These are phyloP conservation scores for Siniperca chuatsi DNA, from an alignment of 2,113 vertebrate species.

Conservation along the genomic window DNA sequence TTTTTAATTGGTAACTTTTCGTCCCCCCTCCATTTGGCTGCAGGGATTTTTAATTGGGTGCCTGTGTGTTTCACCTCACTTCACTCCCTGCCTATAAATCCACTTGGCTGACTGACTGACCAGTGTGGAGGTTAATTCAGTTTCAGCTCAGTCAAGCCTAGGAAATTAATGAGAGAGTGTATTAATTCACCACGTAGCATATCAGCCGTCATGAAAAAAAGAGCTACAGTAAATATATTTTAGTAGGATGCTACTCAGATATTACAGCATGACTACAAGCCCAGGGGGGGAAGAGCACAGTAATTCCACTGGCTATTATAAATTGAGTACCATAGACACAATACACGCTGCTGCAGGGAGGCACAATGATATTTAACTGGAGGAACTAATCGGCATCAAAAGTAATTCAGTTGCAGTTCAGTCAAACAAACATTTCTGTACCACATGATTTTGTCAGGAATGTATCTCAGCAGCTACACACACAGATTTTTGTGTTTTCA, in stretches of 20 bases:
- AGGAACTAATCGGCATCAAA: neutral
- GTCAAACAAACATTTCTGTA: neutral
- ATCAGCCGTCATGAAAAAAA: neutral
- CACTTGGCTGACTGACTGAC: conserved; percentile 25
- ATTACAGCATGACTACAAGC: conserved; percentile 1
- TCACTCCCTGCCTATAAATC: conserved; percentile 53
- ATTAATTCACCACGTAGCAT: conserved; percentile 10
- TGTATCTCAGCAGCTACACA: neutral
- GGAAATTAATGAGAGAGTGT: conserved; percentile 39
- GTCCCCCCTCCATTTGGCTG: conserved; percentile 13
- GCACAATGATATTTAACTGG: neutral
- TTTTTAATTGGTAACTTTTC: conserved; percentile 72
- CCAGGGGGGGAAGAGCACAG: neutral
- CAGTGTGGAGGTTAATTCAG: conserved; percentile 56
- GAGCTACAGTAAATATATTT: conserved; percentile 44
- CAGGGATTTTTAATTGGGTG: conserved; percentile 53
- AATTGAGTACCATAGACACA: neutral
- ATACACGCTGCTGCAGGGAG: neutral
- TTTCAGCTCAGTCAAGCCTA: conserved; percentile 50
- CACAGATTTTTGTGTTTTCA: neutral
- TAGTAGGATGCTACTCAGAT: neutral
- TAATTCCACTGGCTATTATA: neutral
- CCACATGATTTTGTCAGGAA: neutral
- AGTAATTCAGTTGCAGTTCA: neutral
- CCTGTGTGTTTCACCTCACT: conserved; percentile 25